These are phyloP conservation scores for Physeter macrocephalus DNA, from an alignment of 2,113 vertebrate genomes.

Conservation along the genomic window DNA sequence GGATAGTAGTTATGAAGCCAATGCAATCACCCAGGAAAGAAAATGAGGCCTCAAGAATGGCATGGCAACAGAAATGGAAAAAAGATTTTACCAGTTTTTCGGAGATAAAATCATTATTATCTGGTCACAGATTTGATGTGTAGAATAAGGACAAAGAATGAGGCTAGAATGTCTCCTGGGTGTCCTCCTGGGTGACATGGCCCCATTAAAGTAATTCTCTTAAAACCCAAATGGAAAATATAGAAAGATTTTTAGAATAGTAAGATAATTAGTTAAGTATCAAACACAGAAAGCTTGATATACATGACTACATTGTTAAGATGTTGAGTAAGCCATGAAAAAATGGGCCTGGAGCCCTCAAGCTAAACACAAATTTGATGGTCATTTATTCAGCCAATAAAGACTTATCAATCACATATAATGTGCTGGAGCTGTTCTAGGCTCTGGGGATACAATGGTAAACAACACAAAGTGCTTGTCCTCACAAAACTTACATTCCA, in stretches of 20 bases:
- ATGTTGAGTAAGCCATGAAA: not conserved
- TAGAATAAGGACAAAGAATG: slow-evolving; percentile 46
- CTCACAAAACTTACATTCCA: not conserved
- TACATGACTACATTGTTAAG: not conserved
- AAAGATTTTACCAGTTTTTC: not conserved
- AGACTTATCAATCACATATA: not conserved
- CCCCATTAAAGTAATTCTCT: slow-evolving; percentile 38
- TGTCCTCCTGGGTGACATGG: not conserved
- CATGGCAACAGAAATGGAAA: not conserved
- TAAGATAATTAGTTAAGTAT: slow-evolving; percentile 29
- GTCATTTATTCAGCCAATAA: slow-evolving; percentile 1
- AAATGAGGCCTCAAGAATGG: not conserved
- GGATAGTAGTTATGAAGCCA: not conserved
- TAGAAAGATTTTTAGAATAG: not conserved
- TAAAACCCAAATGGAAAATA: slow-evolving; percentile 17
- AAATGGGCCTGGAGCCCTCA: not conserved
- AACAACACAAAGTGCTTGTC: not conserved
- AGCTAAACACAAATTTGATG: not conserved
- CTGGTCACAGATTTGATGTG: not conserved
- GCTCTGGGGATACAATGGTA: not conserved
- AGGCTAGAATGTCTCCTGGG: slow-evolving; percentile 26
- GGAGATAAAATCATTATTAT: not conserved
- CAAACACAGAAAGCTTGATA: not conserved
- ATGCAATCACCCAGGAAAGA: not conserved
- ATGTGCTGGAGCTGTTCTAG: not conserved